Base-by-base conservation (phyloP, 2,888 invertebrate genomes). In the Drosophila diplacantha region DNA sequence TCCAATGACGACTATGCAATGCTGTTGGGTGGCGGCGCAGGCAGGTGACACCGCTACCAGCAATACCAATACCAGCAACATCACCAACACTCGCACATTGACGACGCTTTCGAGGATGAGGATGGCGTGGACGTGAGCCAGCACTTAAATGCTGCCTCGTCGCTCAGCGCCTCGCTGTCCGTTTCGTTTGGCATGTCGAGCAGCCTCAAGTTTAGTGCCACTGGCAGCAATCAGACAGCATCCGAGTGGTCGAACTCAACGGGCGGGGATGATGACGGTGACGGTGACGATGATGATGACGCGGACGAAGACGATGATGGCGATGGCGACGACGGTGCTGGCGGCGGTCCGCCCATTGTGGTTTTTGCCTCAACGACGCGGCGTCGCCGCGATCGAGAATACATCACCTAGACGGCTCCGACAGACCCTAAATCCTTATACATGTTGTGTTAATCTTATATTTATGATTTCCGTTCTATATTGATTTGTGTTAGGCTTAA, bases 11-110 rank as follows among this genome's bases (percentile, higher is more conserved):
- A 85, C 58, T 84, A 85, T 69, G 81, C 83, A 44, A 75, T 82
- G 47, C 69, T 85, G 51, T 58, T 86, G 58, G 81, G 78, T 34
- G 67, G 72, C 41, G 79, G 86, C 50, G 71, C 80, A 61, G 85
- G 86, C 62, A 85, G 85, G 85, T 85, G 85, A 85, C 85, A 85
- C 68, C 86, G 81, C 67, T 76, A 85, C 54, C 67, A 64, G 52
- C 71, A 72, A 22, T 53, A 63, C 11, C 62, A 69, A 11, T 76
- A 85, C 56, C 67, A 64, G 52, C 67, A 68, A 8, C 74, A 71
- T n/a, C 59, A 71, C n/a, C 63, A 73, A 47, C 73, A 72, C 29
- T 47, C 67, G 54, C 73, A 61, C 35, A 64, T 60, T 39, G 61
- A 69, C 41, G 70, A 82, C 59, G 69, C 56, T 34, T 50, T 75